These are phyloP conservation scores for Lasioglossum pauxillum DNA, from an alignment of 2,888 invertebrate species.

Conservation along the genomic window DNA sequence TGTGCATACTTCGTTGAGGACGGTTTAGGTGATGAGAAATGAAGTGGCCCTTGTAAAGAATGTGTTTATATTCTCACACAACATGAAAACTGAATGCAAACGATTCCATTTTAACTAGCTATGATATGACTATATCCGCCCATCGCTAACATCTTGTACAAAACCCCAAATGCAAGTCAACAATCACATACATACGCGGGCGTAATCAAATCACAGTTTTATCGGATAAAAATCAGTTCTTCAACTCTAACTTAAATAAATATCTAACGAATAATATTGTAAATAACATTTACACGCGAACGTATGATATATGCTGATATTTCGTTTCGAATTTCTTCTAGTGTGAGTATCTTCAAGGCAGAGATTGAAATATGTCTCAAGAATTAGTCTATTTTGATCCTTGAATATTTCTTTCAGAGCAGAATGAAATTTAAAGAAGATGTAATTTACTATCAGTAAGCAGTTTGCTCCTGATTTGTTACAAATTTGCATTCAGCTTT, in stretches of 20 bases:
- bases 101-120: conserved; percentile 75
- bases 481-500: background rate
- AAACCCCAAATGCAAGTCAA: conserved; percentile 69
- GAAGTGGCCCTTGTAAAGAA: conserved; percentile 43
- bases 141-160: conserved; percentile 75
- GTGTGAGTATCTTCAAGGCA: conserved; percentile 33
- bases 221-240: conserved; percentile 72
- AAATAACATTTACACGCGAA: conserved; percentile 41
- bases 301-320: conserved; percentile 37
- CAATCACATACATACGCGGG: conserved; percentile 69
- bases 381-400: background rate
- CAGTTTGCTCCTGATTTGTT: background rate
- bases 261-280: conserved; percentile 54
- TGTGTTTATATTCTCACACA: conserved; percentile 41
- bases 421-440: background rate
- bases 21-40: conserved; percentile 62
- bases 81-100: conserved; percentile 75
- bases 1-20: conserved; percentile 57
- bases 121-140: conserved; percentile 84
- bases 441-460: background rate
- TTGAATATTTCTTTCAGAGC: conserved; percentile 11
- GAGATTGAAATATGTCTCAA: conserved; percentile 15
- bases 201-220: conserved; percentile 79
- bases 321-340: conserved; percentile 29
- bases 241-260: conserved; percentile 74